Evolutionary conservation across 2,797 vertebrate species (phyloP), one percentile per base, ranked within the genome.

Genomic region (Monodelphis domestica): DNA sequence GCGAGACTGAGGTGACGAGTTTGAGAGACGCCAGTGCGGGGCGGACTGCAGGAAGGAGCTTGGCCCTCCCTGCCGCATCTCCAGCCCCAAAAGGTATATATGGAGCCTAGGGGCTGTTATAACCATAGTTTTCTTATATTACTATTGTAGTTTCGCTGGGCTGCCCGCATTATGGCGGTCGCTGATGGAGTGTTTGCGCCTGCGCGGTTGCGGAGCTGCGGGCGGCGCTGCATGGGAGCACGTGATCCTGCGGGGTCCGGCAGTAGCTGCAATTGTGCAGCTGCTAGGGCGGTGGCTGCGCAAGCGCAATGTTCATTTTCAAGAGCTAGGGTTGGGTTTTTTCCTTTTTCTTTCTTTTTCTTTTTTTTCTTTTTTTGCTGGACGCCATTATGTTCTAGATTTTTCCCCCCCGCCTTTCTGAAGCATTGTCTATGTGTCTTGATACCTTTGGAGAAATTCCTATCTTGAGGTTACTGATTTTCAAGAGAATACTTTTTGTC

Each of bases 191-290:
- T 59, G 96, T 94, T 1, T 95, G 53, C 92, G 89, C 95, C 57
- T 97, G 96, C 96, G 88, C 92, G 38, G 53, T 90, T 93, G 96
- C 97, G 95, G 95, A 88, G 91, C 53, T 91, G 97, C 96, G 95
- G 95, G 84, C 15, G 94, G 92, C 89, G 94, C 97, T 98, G 98
- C 98, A 98, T 98, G 96, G 98, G 97, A 98, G 97, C 97, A 98
- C 97, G 97, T 98, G 97, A 98, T 93, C 2, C 10, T 84, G 94
- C 90, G 93, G 96, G 96, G 95, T 94, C 91, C 95, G 96, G 95
- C 96, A 94, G 93, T 94, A 92, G 97, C 96, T 97, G 97, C 97
- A 97, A 96, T 90, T 78, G 96, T 97, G 97, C 97, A 97, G 97
- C 97, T 89, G 95, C 89, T 93, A 92, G 97, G 96, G 97, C 96